A percentile compares a stretch with the other conserved stretches of the same genome.
phyloP scores from a whole-genome alignment of 1,140 invertebrate genomes.

The Paramacrobiotus metropolitanus region DNA sequence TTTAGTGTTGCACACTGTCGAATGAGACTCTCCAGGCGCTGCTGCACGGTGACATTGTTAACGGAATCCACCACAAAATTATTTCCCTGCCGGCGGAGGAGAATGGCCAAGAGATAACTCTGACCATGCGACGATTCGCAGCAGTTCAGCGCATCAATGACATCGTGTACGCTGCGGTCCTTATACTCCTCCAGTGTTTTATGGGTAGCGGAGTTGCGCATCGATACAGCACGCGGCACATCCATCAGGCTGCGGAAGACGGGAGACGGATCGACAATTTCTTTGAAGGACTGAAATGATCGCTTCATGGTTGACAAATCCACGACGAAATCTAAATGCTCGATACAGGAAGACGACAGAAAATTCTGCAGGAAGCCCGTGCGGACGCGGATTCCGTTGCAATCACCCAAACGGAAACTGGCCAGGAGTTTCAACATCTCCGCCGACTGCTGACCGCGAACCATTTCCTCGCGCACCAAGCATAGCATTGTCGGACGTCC shows the following conservation, averaged over 20 bases:
- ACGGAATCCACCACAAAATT: conserved; percentile 37
- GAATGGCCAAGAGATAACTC: conserved; percentile 56
- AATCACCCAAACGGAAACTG: conserved; percentile 85
- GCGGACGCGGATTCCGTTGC: conserved; percentile 78
- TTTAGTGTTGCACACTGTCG: conserved; percentile 58
- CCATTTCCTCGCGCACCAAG: conserved; percentile 60
- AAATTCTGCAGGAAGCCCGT: conserved; percentile 81
- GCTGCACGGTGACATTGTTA: conserved; percentile 30
- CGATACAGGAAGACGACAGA: conserved; percentile 73
- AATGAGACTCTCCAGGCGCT: conserved; percentile 53
- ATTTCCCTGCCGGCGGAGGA: conserved; percentile 54
- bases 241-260: conserved; percentile 3
- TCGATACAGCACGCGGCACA: not conserved
- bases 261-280: not conserved
- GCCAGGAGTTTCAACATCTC: conserved; percentile 88
- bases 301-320: conserved; percentile 15
- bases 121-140: conserved; percentile 47
- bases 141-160: conserved; percentile 41
- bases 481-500: conserved; percentile 91
- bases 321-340: conserved; percentile 71
- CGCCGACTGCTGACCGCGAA: conserved; percentile 77
- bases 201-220: not conserved
- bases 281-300: conserved; percentile 6
- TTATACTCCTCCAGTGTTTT: not conserved
- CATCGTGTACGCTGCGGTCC: conserved; percentile 24